Evolutionary conservation across 92 coral and sea anemone species (phyloP).

Genomic region (Meandrina meandrites): DNA sequence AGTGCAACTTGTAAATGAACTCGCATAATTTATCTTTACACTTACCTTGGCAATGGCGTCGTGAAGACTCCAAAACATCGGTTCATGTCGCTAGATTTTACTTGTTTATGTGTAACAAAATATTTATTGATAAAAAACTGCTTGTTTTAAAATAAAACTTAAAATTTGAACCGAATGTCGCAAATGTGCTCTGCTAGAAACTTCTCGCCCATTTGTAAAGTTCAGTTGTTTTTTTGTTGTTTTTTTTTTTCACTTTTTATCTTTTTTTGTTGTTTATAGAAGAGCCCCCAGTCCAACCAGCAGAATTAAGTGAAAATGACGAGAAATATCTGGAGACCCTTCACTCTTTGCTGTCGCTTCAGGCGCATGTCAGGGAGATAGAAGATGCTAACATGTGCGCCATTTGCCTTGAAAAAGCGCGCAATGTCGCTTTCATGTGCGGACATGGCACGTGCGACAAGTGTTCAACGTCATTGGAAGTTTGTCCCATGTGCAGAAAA

Average conservation of each 20-base stretch:
- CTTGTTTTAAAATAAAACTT: too few relatives aligned
- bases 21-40: too few relatives aligned
- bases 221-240: not conserved
- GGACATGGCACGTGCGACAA: slow-evolving; percentile 80
- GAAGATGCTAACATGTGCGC: slow-evolving; percentile 81
- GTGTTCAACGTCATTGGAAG: slow-evolving; percentile 61
- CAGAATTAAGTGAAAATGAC: slow-evolving; percentile 45
- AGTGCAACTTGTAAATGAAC: too few relatives aligned
- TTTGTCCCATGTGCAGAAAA: slow-evolving; percentile 81
- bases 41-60: too few relatives aligned
- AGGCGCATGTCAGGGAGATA: slow-evolving; percentile 80
- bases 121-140: too few relatives aligned
- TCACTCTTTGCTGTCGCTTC: slow-evolving; percentile 65
- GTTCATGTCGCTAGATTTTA: too few relatives aligned
- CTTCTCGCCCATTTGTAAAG: not conserved
- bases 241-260: not conserved
- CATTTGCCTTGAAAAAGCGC: slow-evolving; percentile 77
- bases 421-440: slow-evolving; percentile 77
- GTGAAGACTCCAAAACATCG: too few relatives aligned
- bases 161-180: too few relatives aligned
- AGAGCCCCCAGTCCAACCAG: slow-evolving; percentile 2
- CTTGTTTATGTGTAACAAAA: too few relatives aligned
- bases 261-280: slow-evolving; percentile 2
- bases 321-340: slow-evolving; percentile 71
- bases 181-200: too few relatives aligned